Conservation (phyloP, 2,113 vertebrate genomes). For the Grallaria varia region DNA sequence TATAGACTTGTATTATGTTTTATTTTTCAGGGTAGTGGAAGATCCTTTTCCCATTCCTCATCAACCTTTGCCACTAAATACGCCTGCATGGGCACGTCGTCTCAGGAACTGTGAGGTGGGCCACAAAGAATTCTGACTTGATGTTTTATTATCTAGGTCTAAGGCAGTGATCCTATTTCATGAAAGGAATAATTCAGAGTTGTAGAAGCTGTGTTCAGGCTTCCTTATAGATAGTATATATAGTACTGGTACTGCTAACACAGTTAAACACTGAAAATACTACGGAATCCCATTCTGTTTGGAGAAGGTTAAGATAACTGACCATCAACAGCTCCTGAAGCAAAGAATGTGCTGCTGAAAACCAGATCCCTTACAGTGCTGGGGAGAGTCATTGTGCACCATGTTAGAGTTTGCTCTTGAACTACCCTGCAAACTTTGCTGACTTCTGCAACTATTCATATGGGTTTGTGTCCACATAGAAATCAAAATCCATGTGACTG, state of each 20-base stretch:
- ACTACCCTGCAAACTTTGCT: not conserved
- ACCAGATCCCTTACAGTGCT: not conserved
- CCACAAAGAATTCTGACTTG: not conserved
- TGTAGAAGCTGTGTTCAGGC: not conserved
- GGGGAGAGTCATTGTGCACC: not conserved
- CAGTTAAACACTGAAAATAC: not conserved
- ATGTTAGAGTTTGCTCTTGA: not conserved
- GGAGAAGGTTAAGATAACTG: not conserved
- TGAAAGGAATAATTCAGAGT: not conserved
- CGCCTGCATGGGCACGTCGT: constrained; percentile 78
- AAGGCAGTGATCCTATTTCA: not conserved
- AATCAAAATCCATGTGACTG: not conserved
- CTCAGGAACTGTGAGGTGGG: constrained; percentile 83
- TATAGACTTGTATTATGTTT: not conserved
- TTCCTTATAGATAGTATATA: not conserved
- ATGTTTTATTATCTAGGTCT: not conserved
- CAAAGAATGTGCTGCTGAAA: not conserved
- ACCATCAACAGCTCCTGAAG: not conserved
- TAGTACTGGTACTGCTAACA: not conserved
- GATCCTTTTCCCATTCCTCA: constrained; percentile 72
- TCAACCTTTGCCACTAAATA: constrained; percentile 74
- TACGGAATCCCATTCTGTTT: not conserved
- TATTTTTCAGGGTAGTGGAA: constrained; percentile 57
- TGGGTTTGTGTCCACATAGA: not conserved
- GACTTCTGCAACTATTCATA: not conserved